Percentiles rank a stretch among this genome's conserved stretches.
phyloP scores from a whole-genome alignment of 2,113 vertebrate genomes.

The Channa argus region DNA sequence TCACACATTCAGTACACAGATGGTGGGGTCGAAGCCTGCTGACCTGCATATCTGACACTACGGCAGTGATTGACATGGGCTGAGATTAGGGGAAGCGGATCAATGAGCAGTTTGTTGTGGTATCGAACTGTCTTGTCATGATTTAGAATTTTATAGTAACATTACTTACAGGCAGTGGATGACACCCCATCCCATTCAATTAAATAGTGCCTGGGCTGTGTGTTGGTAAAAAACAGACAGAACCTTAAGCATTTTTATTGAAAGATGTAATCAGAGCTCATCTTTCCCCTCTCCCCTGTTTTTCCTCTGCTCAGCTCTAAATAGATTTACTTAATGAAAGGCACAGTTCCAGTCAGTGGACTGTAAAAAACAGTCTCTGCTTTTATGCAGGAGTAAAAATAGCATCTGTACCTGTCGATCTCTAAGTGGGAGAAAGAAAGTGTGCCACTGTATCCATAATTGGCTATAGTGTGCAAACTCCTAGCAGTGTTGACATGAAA shows the following conservation, averaged over 20 bases:
- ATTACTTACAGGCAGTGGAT: constrained; percentile 13
- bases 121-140: constrained; percentile 11
- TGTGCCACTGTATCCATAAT: constrained; percentile 52
- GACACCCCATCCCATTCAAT: not conserved
- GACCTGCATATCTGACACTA: constrained; percentile 51
- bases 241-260: constrained; percentile 57
- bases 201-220: not conserved
- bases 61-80: constrained; percentile 58
- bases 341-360: constrained; percentile 70
- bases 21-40: constrained; percentile 64
- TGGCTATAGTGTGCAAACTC: constrained; percentile 48
- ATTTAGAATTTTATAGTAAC: constrained; percentile 20
- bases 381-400: constrained; percentile 78
- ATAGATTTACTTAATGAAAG: constrained; percentile 80
- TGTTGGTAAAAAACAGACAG: constrained; percentile 42
- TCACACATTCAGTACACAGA: constrained; percentile 58
- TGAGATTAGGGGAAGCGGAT: constrained; percentile 44
- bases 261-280: constrained; percentile 66
- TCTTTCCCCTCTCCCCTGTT: constrained; percentile 47
- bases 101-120: not conserved
- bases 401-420: constrained; percentile 64
- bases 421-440: constrained; percentile 55
- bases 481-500: constrained; percentile 29
- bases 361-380: constrained; percentile 73
- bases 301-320: constrained; percentile 54